Evolutionary conservation across 2,797 vertebrate species (phyloP).

Genomic region (Mycteria americana): DNA sequence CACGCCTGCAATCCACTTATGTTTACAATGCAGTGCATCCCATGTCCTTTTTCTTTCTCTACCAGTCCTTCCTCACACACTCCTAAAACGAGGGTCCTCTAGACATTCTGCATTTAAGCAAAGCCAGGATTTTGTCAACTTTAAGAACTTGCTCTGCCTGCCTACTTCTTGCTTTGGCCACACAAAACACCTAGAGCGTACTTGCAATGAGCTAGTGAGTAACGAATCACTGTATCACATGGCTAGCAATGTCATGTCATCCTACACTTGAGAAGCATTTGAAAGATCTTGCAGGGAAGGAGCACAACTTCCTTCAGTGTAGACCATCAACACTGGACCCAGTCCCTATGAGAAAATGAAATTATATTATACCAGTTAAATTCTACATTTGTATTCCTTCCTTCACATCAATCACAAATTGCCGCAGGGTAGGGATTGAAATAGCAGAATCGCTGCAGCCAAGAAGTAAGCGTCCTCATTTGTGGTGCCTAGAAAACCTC

Average conservation of each 20-base stretch:
- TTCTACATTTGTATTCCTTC: neutral
- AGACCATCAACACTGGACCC: fast-evolving
- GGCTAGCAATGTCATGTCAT: neutral
- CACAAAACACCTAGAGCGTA: neutral
- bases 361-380: neutral
- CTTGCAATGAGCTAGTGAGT: neutral
- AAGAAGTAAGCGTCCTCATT: neutral
- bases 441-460: neutral
- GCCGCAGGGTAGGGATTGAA: neutral
- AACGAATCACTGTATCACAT: neutral
- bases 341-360: neutral
- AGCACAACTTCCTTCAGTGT: neutral
- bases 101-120: neutral
- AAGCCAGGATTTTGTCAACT: neutral
- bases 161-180: neutral
- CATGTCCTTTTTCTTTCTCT: neutral
- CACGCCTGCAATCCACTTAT: neutral
- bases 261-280: neutral
- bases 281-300: neutral
- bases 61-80: neutral
- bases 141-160: neutral
- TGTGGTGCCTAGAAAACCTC: neutral
- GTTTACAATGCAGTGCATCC: neutral
- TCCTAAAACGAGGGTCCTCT: neutral
- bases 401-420: neutral